Conservation (phyloP, 2,113 vertebrate species). For the Sciurus niger region DNA sequence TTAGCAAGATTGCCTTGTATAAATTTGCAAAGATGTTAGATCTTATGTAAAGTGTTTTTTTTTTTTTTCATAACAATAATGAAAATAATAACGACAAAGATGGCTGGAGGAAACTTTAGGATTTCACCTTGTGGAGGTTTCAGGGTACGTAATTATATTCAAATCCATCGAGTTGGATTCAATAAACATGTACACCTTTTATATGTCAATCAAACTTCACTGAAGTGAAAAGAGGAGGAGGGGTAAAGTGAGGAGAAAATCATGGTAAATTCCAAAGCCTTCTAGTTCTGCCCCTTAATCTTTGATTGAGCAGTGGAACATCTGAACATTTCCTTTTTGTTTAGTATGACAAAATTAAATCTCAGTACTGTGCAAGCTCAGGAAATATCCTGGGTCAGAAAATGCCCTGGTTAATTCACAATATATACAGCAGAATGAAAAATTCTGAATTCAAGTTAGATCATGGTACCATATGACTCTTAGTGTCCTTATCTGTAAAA, state of each 20-base stretch:
- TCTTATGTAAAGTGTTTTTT: background rate
- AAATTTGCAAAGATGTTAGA: background rate
- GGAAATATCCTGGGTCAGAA: background rate
- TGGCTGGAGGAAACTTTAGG: background rate
- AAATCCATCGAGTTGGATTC: background rate
- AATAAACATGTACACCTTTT: background rate
- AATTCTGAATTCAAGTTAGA: background rate
- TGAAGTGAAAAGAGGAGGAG: background rate
- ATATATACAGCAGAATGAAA: background rate
- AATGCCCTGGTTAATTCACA: background rate
- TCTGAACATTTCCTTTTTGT: background rate
- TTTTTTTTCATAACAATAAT: background rate
- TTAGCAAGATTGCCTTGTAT: background rate
- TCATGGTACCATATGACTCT: background rate
- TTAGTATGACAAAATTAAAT: background rate
- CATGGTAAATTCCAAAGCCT: background rate
- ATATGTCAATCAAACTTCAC: background rate
- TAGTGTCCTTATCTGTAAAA: conserved; percentile 36
- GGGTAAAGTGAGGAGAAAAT: background rate
- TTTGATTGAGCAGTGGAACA: background rate
- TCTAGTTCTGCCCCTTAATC: background rate
- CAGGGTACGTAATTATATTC: background rate
- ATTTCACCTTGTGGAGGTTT: background rate
- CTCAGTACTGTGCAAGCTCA: background rate
- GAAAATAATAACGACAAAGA: background rate